phyloP scores from a whole-genome alignment of 2,797 vertebrate species.

The Myotis planiceps region DNA sequence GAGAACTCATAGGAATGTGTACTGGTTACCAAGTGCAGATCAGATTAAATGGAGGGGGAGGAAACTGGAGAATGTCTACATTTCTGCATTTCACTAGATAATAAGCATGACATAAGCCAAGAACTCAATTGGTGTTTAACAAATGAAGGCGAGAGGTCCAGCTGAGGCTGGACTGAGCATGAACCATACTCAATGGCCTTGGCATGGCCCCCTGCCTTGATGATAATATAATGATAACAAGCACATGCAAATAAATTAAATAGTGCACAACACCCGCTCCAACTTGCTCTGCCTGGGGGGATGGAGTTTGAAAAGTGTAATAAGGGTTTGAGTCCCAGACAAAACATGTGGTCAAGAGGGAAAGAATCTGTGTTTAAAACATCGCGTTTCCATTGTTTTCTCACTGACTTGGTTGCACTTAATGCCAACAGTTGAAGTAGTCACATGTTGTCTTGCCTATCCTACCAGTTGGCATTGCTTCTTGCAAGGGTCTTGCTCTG shows the following conservation, averaged over 20 bases:
- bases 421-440: background rate
- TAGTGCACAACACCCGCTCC: background rate
- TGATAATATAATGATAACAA: background rate
- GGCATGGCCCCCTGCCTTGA: background rate
- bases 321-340: background rate
- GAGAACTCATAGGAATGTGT: slow-evolving; percentile 27
- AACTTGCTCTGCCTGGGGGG: background rate
- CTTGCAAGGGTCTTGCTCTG: background rate
- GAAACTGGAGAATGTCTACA: background rate
- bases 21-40: slow-evolving; percentile 39
- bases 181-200: background rate
- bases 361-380: background rate
- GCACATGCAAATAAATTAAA: background rate
- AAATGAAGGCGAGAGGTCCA: background rate
- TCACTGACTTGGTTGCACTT: background rate
- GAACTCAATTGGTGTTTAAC: slow-evolving; percentile 5
- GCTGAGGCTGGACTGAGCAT: background rate
- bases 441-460: background rate
- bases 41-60: background rate
- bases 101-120: background rate
- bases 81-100: slow-evolving; percentile 27
- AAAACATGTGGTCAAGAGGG: background rate
- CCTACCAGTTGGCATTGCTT: background rate
- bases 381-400: background rate
- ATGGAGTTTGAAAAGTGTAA: background rate